These are phyloP conservation scores for Drosophila bunnanda DNA, from an alignment of 2,888 invertebrate genomes.

Conservation along the genomic window DNA sequence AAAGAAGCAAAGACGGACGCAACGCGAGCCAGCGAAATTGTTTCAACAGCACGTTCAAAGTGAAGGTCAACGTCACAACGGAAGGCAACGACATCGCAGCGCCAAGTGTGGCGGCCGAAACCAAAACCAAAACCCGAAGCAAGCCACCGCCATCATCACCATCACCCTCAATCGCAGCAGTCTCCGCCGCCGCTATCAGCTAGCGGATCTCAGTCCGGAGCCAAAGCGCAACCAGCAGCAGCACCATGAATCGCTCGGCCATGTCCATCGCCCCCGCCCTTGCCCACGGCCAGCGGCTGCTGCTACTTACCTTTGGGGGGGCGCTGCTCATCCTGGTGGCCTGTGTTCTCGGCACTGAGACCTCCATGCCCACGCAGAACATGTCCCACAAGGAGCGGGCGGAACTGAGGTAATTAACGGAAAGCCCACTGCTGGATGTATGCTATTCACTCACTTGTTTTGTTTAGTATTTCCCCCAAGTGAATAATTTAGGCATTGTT, in stretches of 20 bases:
- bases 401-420: slow-evolving; percentile 87
- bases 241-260: slow-evolving; percentile 27
- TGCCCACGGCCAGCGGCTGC: slow-evolving; percentile 35
- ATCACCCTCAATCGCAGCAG: slow-evolving; percentile 26
- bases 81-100: slow-evolving; percentile 41
- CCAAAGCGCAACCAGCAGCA: slow-evolving; percentile 2
- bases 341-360: slow-evolving; percentile 69
- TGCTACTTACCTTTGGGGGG: slow-evolving; percentile 49
- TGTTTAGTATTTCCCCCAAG: background rate
- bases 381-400: slow-evolving; percentile 89
- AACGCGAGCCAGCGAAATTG: slow-evolving; percentile 20
- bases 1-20: slow-evolving; percentile 26
- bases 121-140: slow-evolving; percentile 57
- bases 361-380: slow-evolving; percentile 83
- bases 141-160: slow-evolving; percentile 10
- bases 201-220: slow-evolving; percentile 27
- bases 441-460: background rate
- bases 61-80: slow-evolving; percentile 79
- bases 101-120: slow-evolving; percentile 70
- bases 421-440: background rate
- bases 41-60: slow-evolving; percentile 77
- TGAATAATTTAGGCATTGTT: slow-evolving; percentile 1
- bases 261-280: slow-evolving; percentile 33
- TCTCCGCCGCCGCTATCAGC: slow-evolving; percentile 34
- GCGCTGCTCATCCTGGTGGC: slow-evolving; percentile 56